Conservation (phyloP, 2,888 invertebrate species). For the Plagodis dolabraria region DNA sequence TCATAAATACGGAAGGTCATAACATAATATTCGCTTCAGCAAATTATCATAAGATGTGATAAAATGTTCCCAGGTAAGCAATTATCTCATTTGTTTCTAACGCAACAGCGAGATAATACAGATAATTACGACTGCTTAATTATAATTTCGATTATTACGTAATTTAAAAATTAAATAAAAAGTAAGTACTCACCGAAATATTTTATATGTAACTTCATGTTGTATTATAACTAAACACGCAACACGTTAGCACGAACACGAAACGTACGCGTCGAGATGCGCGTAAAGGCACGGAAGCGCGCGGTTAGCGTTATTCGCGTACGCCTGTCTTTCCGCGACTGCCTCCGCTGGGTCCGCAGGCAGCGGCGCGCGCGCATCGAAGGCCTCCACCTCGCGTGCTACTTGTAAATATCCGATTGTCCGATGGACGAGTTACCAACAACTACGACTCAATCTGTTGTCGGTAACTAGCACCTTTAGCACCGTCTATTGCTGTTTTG, state of each 20-base stretch:
- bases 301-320: slow-evolving; percentile 62
- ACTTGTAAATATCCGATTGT: slow-evolving; percentile 60
- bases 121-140: not conserved
- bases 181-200: slow-evolving; percentile 60
- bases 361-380: slow-evolving; percentile 39
- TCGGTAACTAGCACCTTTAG: slow-evolving; percentile 13
- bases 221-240: slow-evolving; percentile 43
- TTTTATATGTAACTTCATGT: slow-evolving; percentile 74
- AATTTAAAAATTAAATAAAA: too few species aligned
- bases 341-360: slow-evolving; percentile 51
- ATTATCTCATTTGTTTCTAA: slow-evolving; percentile 34
- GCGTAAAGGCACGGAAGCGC: slow-evolving; percentile 45
- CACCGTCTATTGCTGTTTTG: slow-evolving; percentile 16
- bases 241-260: slow-evolving; percentile 56
- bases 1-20: not conserved
- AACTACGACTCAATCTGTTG: not conserved
- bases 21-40: not conserved
- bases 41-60: slow-evolving; percentile 8
- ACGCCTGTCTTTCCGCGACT: slow-evolving; percentile 71
- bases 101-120: slow-evolving; percentile 4
- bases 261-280: slow-evolving; percentile 45
- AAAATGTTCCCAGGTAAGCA: slow-evolving; percentile 26
- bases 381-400: slow-evolving; percentile 63
- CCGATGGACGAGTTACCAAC: slow-evolving; percentile 49
- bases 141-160: too few species aligned